Conservation (phyloP, 1,140 invertebrate genomes). For the Caenorhabditis briggsae region DNA sequence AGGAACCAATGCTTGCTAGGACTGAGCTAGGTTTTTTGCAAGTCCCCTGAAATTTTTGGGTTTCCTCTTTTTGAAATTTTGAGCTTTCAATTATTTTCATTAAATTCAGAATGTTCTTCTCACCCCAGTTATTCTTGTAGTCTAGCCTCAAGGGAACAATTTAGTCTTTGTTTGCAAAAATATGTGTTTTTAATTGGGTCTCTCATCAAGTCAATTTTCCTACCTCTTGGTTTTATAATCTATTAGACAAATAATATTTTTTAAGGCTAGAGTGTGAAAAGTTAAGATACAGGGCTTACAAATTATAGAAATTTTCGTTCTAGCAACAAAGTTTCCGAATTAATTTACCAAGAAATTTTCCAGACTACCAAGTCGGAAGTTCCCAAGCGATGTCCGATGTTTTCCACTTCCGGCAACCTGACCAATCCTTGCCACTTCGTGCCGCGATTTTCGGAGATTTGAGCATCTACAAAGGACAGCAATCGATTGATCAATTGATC, state of each 20-base stretch:
- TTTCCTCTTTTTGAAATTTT: too few species aligned
- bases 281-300: too few species aligned
- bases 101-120: neutral
- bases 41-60: too few species aligned
- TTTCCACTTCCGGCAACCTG: conserved; percentile 78
- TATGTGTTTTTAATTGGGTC: neutral
- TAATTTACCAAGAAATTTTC: too few species aligned
- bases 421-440: conserved; percentile 61
- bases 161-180: neutral
- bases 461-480: conserved; percentile 80
- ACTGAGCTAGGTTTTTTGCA: too few species aligned
- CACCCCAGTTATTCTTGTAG: neutral
- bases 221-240: conserved; percentile 6
- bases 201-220: neutral
- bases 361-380: conserved; percentile 79
- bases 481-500: conserved; percentile 79
- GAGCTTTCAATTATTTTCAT: neutral
- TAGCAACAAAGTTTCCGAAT: too few species aligned
- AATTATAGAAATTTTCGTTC: too few species aligned
- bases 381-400: conserved; percentile 79
- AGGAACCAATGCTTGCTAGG: too few species aligned
- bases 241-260: too few species aligned
- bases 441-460: conserved; percentile 81
- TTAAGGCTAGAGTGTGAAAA: too few species aligned
- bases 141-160: too few species aligned